Conservation (phyloP, 2,113 vertebrate genomes). For the Azemiops feae region DNA sequence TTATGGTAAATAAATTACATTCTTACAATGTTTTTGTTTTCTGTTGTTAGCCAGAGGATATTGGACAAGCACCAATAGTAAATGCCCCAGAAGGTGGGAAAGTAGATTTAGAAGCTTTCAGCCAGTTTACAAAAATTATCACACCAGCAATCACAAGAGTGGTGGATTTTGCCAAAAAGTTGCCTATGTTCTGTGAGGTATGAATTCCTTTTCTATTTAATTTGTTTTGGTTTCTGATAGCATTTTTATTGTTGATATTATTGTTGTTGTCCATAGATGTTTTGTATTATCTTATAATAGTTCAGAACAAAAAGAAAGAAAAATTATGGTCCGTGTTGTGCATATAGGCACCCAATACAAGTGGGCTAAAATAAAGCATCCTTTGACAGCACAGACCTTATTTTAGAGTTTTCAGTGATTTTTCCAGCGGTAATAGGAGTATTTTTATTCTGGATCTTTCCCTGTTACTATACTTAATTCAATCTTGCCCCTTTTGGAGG, state of each 20-base stretch:
- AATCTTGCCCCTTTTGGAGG: neutral
- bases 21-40: conserved; percentile 66
- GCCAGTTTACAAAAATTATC: conserved; percentile 99
- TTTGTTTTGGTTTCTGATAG: neutral
- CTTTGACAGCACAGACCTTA: neutral
- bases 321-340: neutral
- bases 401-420: neutral
- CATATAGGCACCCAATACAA: neutral
- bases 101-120: conserved; percentile 99
- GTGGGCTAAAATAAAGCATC: neutral
- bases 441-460: neutral
- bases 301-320: neutral
- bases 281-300: neutral
- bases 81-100: conserved; percentile 92
- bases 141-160: conserved; percentile 99
- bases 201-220: conserved; percentile 45
- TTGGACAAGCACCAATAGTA: conserved; percentile 91
- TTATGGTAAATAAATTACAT: conserved; percentile 54
- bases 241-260: neutral
- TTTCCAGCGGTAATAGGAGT: neutral
- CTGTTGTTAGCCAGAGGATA: conserved; percentile 87
- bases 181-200: conserved; percentile 99
- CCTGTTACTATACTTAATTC: neutral
- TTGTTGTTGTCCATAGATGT: neutral
- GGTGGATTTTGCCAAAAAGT: conserved; percentile 99